Evolutionary conservation across 2,888 invertebrate species (phyloP).

Genomic region (Nebria brevicollis): DNA sequence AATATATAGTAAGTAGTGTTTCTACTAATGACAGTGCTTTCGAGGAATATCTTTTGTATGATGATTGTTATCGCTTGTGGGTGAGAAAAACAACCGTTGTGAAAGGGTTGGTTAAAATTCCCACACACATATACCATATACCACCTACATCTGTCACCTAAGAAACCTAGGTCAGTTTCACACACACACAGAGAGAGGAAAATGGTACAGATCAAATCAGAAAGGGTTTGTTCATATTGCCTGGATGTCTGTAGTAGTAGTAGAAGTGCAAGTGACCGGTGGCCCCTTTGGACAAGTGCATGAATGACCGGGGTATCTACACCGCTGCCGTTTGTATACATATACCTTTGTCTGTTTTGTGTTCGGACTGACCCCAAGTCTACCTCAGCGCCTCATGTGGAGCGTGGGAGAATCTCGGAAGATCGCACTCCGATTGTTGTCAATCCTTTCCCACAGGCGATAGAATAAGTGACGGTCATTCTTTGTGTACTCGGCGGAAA

Average conservation of each 20-base stretch:
- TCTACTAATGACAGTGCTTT: no score
- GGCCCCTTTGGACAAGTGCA: slow-evolving; percentile 39
- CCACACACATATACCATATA: no score
- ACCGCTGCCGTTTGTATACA: not conserved
- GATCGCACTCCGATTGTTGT: slow-evolving; percentile 45
- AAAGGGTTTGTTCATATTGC: no score
- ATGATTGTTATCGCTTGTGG: no score
- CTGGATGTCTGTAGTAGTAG: not conserved
- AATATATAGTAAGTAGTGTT: no score
- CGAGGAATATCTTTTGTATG: no score
- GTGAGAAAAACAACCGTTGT: no score
- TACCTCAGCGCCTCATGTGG: slow-evolving; percentile 61
- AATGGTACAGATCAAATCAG: no score
- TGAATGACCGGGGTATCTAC: slow-evolving; percentile 13
- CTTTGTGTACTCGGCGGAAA: slow-evolving; percentile 34
- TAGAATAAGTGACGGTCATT: slow-evolving; percentile 24
- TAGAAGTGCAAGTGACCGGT: slow-evolving; percentile 6
- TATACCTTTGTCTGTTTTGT: slow-evolving; percentile 20
- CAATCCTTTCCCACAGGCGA: slow-evolving; percentile 39
- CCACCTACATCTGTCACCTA: no score
- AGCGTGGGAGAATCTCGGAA: slow-evolving; percentile 65
- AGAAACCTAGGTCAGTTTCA: no score
- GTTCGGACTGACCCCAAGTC: slow-evolving; percentile 48
- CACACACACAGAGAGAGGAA: no score
- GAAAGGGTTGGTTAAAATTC: no score